Evolutionary conservation across 2,797 vertebrate species (phyloP).

Genomic region (Muscicapa striata): DNA sequence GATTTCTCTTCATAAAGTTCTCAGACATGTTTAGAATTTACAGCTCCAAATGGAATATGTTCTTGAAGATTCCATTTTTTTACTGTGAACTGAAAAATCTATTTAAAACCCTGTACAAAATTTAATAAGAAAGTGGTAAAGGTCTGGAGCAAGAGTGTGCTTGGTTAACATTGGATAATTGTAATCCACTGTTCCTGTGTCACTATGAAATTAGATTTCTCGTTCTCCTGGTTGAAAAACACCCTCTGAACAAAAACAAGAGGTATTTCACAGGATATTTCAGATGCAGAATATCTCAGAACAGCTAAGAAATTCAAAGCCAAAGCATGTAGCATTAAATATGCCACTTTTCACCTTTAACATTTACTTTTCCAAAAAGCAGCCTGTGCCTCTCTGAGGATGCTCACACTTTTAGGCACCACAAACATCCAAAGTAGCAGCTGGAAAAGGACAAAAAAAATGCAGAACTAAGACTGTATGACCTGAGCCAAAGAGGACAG

Average conservation of each 20-base stretch:
- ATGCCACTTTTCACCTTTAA: not conserved
- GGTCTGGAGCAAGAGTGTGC: not conserved
- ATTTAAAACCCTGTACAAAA: not conserved
- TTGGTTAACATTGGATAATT: not conserved
- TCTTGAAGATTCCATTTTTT: not conserved
- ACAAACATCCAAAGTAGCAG: not conserved
- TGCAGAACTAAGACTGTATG: not conserved
- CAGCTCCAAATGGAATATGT: not conserved
- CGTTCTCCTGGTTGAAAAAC: conserved; percentile 1
- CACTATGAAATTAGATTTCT: not conserved
- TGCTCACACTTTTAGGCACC: not conserved
- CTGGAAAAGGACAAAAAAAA: not conserved
- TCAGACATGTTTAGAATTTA: not conserved
- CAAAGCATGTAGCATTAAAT: not conserved
- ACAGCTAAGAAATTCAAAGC: not conserved
- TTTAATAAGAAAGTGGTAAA: not conserved
- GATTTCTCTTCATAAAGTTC: not conserved
- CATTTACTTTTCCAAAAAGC: not conserved
- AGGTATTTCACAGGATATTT: not conserved
- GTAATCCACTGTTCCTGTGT: not conserved
- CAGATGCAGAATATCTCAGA: not conserved
- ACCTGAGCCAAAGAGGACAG: not conserved
- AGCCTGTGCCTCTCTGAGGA: not conserved
- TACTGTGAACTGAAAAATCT: not conserved
- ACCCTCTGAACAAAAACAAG: not conserved